A percentile compares a stretch with the other conserved stretches of the same genome.
Conservation (phyloP, 2,113 vertebrate species). For the Campylorhamphus procurvoides region DNA sequence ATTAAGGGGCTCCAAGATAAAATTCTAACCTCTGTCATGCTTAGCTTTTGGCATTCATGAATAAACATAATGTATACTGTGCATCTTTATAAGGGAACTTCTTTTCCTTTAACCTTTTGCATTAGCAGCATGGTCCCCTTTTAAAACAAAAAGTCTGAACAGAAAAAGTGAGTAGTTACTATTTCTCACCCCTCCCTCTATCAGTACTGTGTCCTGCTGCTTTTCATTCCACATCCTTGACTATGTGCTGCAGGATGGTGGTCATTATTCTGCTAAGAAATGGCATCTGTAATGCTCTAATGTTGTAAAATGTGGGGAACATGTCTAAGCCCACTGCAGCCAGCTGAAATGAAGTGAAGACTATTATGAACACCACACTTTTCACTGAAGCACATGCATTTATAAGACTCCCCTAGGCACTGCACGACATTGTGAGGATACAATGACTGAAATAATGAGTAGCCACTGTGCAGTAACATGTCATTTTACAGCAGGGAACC, state of each 20-base stretch:
- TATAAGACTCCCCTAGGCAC: background rate
- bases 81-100: background rate
- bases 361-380: background rate
- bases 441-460: conserved; percentile 19
- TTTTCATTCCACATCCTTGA: background rate
- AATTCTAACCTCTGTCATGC: background rate
- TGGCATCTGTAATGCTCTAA: background rate
- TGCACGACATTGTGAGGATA: conserved; percentile 41
- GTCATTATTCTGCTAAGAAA: background rate
- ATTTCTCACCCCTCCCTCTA: background rate
- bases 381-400: background rate
- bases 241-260: background rate
- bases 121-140: background rate
- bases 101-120: background rate
- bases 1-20: background rate
- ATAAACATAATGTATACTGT: background rate
- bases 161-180: background rate
- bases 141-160: background rate
- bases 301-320: background rate
- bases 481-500: conserved; percentile 10
- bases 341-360: background rate
- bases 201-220: background rate
- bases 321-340: background rate
- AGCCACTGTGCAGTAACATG: background rate
- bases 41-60: background rate